Evolutionary conservation across 2,888 invertebrate species (phyloP), one percentile per base, ranked within the genome.

Genomic region (Ctena decussata): DNA sequence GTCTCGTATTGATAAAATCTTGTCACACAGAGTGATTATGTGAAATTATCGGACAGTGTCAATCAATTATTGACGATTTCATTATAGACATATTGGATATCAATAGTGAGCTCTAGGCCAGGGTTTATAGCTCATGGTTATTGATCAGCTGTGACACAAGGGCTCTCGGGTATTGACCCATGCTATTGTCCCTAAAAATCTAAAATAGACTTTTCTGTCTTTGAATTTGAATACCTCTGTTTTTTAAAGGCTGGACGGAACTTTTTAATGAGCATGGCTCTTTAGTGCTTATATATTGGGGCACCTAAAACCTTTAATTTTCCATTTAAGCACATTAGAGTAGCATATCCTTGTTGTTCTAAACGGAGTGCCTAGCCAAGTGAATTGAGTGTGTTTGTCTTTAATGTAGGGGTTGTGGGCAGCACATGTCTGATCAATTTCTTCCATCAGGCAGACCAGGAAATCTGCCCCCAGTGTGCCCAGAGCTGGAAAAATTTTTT

Each of bases 1-100:
- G 65, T 32, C 65, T 24, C 35, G 65, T 65, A 65, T 65, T 65
- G 32, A 65, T 65, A 65, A 65, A 32, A 65, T 65, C 65, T 65
- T 65, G 65, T 65, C 65, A 65, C 65, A 65, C 24, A 30, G 35
- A 11, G 24, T 35, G 65, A 65, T 65, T 65, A 65, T 65, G 65
- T 65, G 65, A 35, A 65, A 65, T 65, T 65, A 65, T 65, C 21
- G 65, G 65, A 65, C 65, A 65, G 12, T 21, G 35, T 32, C 35
- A 18, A 65, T 65, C 65, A 65, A 65, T 65, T 65, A 65, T 65
- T 65, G 65, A 65, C 35, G 21, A 65, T 65, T 65, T 21, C 30
- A 12, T 65, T 65, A 65, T 65, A 32, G 21, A 5, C 30, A 11
- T 65, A 57, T 57, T 21, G 57, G 27, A 21, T 35, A 65, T 65